Percentiles rank a stretch among this genome's conserved stretches.
Evolutionary conservation across 2,113 vertebrate species (phyloP).

Genomic region (Campylorhamphus procurvoides): DNA sequence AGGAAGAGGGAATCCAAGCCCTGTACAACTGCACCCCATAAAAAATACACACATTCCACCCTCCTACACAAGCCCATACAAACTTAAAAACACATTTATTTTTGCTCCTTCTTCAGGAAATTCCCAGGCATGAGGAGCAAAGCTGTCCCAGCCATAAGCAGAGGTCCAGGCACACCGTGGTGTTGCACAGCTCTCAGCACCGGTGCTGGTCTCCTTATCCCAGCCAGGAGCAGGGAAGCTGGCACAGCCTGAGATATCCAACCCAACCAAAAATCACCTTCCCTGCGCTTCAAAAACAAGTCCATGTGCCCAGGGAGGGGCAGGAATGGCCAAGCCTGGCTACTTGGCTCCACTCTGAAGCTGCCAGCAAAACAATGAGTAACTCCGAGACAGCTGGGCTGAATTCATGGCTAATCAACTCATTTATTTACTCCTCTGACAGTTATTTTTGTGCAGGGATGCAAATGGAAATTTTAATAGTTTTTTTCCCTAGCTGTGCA

Average conservation of each 20-base stretch:
- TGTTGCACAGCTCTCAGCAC: background rate
- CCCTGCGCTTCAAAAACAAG: background rate
- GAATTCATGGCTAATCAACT: background rate
- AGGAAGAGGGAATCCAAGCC: background rate
- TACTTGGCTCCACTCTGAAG: background rate
- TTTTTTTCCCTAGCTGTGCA: background rate
- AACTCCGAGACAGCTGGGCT: background rate
- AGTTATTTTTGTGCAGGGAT: background rate
- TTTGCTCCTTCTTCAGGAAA: background rate
- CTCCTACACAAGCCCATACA: background rate
- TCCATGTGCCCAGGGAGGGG: background rate
- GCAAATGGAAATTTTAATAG: background rate
- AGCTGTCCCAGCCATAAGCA: background rate
- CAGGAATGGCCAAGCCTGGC: background rate
- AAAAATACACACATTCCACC: accelerated
- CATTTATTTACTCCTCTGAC: constrained; percentile 1
- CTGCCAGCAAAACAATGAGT: constrained; percentile 20
- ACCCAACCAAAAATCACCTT: background rate
- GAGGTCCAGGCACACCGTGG: accelerated
- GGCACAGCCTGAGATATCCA: background rate
- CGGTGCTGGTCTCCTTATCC: accelerated
- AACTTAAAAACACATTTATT: background rate
- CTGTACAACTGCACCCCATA: background rate
- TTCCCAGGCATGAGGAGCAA: accelerated
- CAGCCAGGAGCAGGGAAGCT: background rate